Percentiles rank a stretch among this genome's conserved stretches.
Conservation (phyloP, 2,888 invertebrate species). For the Hyposoter didymator region DNA sequence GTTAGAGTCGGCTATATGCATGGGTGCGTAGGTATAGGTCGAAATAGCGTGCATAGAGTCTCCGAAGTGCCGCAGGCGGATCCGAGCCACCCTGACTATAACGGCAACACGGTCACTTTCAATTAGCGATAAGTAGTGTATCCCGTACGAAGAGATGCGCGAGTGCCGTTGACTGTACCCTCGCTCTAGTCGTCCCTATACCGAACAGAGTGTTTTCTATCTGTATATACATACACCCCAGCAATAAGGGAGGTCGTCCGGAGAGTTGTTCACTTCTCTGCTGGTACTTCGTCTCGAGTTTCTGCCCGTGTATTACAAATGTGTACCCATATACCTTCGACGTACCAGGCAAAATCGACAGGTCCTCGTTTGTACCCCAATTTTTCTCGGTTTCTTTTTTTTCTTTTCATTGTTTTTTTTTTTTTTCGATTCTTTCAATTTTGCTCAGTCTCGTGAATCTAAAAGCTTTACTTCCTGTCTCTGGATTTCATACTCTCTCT, state of each 20-base stretch:
- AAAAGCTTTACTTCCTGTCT: background rate
- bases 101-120: conserved; percentile 65
- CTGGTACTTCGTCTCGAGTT: conserved; percentile 51
- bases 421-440: background rate
- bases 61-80: conserved; percentile 63
- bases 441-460: background rate
- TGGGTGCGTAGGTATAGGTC: conserved; percentile 57
- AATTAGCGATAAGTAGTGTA: conserved; percentile 69
- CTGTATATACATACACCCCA: conserved; percentile 9
- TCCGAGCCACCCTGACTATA: conserved; percentile 46
- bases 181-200: conserved; percentile 36
- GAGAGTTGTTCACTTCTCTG: conserved; percentile 53
- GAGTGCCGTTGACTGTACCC: conserved; percentile 57
- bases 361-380: background rate
- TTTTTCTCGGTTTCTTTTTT: background rate
- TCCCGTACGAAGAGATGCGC: conserved; percentile 61
- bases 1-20: conserved; percentile 38
- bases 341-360: background rate
- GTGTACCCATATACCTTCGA: conserved; percentile 5
- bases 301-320: conserved; percentile 27
- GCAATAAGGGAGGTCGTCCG: conserved; percentile 47
- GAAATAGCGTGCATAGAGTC: conserved; percentile 63
- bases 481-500: background rate
- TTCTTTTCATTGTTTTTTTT: background rate
- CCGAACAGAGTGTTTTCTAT: background rate